Base-by-base conservation (phyloP, 2,797 vertebrate genomes). In the Danionella dracula region DNA sequence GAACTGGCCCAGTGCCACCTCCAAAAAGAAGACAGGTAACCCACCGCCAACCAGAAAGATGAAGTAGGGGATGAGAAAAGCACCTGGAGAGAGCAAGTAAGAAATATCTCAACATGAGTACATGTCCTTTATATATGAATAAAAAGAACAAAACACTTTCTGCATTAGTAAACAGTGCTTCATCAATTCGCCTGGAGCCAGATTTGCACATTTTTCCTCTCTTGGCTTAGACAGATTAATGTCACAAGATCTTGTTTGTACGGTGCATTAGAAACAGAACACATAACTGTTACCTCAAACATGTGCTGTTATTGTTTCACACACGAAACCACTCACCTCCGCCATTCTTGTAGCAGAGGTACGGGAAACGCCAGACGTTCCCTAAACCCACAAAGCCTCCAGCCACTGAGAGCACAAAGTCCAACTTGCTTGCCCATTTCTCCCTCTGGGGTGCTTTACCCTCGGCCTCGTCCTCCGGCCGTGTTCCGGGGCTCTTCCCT, bases 311-410 rank as follows among this genome's bases (percentile, higher is more conserved):
- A 2, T 11, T 10, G 48, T 10, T 13, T 46, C 13, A 59, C 23
- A 44, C 19, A 34, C 9, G 4, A 37, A 27, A 48, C 41, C 21
- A 41, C 92, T 81, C 73, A 97, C 97, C 97, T 93, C 97, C 97
- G 78, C 97, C 97, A 13, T 99, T 99, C 76, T 99, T 99, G 84
- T 99, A 99, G 92, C 96, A 99, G 91, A 99, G 96, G 83, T 99
- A 99, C 11, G 96, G 97, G 67, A 99, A 99, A 5, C 96, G 90
- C 97, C 97, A 99, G 44, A 99, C 93, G 0, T 99, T 99, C 79
- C 97, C 97, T 76, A 99, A 91, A 68, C 97, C 97, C 1, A 99
- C 95, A 10, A 99, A 99, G 67, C 97, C 97, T 0, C 97, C 97
- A 0, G 97, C 97, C 79, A 99, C 97, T 0, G 97, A 99, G 56